These are phyloP conservation scores for Macaca nemestrina DNA, from an alignment of 2,113 vertebrate species.

Conservation along the genomic window DNA sequence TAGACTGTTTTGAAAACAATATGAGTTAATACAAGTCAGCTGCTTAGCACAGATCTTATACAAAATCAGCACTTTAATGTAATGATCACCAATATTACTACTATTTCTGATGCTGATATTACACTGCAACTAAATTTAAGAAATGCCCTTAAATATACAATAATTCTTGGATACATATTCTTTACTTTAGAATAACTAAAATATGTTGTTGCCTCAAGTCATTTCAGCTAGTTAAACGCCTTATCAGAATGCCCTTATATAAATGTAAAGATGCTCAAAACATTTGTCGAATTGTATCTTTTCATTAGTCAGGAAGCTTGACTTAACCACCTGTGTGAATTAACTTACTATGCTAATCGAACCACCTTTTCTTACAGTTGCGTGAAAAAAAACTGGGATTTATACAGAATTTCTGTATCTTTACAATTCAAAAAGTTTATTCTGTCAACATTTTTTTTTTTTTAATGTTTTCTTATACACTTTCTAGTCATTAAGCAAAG, in stretches of 20 bases:
- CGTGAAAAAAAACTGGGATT: background rate
- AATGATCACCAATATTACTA: background rate
- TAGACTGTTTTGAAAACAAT: background rate
- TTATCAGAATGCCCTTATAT: background rate
- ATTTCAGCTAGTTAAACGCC: background rate
- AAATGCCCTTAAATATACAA: background rate
- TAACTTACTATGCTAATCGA: background rate
- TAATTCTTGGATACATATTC: background rate
- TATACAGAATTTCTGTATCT: background rate
- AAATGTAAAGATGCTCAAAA: background rate
- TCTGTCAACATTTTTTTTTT: slow-evolving; percentile 24
- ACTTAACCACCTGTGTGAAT: background rate
- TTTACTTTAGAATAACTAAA: background rate
- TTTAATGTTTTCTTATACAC: background rate
- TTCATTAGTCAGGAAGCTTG: background rate
- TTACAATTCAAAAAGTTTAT: background rate
- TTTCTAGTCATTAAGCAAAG: slow-evolving; percentile 30
- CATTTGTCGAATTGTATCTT: background rate
- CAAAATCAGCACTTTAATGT: background rate
- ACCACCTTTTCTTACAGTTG: background rate
- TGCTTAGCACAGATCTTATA: background rate
- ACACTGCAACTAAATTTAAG: background rate
- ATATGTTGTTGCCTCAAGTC: background rate
- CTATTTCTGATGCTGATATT: background rate
- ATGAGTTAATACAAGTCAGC: background rate